Evolutionary conservation across 2,888 invertebrate species (phyloP).

Genomic region (Cerastis rubricosa): DNA sequence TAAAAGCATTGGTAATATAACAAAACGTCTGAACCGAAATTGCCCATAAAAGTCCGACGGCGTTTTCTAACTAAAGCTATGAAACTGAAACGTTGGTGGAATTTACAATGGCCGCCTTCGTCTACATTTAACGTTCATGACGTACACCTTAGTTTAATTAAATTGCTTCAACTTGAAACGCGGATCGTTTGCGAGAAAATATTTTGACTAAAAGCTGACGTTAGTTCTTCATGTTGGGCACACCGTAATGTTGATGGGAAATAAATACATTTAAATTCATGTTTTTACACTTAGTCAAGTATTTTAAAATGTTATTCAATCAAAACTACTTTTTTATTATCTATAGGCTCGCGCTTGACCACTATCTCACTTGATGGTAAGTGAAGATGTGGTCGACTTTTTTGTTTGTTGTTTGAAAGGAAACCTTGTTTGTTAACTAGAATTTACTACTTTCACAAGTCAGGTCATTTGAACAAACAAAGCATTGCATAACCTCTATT

Average conservation of each 20-base stretch:
- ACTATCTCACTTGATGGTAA: too few relatives aligned
- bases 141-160: conserved; percentile 89
- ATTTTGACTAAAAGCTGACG: conserved; percentile 62
- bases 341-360: too few relatives aligned
- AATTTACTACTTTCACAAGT: not conserved
- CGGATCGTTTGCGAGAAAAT: conserved; percentile 64
- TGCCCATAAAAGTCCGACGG: conserved; percentile 90
- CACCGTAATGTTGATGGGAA: not conserved
- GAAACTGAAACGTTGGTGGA: conserved; percentile 89
- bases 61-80: conserved; percentile 91
- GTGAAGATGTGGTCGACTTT: too few relatives aligned
- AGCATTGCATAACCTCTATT: not conserved
- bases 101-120: conserved; percentile 89
- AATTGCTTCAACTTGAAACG: conserved; percentile 79
- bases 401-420: too few relatives aligned
- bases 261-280: too few relatives aligned
- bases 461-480: too few relatives aligned
- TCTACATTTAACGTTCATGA: conserved; percentile 89
- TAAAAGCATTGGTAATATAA: conserved; percentile 91
- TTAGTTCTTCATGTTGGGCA: not conserved
- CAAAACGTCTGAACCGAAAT: conserved; percentile 91
- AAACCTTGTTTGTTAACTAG: not conserved
- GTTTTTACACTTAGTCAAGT: not conserved
- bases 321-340: not conserved
- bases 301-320: not conserved